Evolutionary conservation across 2,113 vertebrate genomes (phyloP).

Genomic region (Panthera tigris): DNA sequence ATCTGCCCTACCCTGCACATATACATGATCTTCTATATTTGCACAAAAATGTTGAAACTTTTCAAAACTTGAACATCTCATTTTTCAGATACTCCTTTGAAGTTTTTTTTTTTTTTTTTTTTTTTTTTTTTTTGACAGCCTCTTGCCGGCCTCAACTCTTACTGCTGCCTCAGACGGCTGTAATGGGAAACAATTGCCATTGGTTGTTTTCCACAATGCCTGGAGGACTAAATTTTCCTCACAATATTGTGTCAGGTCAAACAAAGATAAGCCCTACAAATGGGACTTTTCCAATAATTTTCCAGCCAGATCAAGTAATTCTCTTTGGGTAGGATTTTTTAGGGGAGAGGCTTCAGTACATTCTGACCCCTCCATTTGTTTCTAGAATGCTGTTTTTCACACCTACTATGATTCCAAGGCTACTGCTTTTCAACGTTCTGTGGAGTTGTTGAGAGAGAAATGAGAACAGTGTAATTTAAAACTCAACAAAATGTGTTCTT

Average conservation of each 20-base stretch:
- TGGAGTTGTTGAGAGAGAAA: neutral
- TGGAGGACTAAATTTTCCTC: neutral
- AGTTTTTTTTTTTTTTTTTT: neutral
- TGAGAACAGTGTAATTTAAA: neutral
- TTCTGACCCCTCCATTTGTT: neutral
- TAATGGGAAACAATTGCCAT: neutral
- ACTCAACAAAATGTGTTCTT: neutral
- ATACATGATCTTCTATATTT: neutral
- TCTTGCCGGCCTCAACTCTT: neutral
- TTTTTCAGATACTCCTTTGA: neutral
- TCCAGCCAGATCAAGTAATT: neutral
- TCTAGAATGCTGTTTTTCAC: neutral
- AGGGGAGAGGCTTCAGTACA: accelerated
- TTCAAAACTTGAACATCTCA: neutral
- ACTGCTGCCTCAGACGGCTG: neutral
- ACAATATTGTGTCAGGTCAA: neutral
- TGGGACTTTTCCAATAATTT: neutral
- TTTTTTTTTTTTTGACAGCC: neutral
- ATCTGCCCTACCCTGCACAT: neutral
- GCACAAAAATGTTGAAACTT: neutral
- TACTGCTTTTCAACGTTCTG: neutral
- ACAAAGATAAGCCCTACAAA: neutral
- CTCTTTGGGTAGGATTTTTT: neutral
- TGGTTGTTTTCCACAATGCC: neutral
- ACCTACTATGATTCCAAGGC: neutral